Percentiles rank a stretch among this genome's conserved stretches.
These are phyloP conservation scores for Lepidotrigona ventralis DNA, from an alignment of 1,140 invertebrate species.

Conservation along the genomic window DNA sequence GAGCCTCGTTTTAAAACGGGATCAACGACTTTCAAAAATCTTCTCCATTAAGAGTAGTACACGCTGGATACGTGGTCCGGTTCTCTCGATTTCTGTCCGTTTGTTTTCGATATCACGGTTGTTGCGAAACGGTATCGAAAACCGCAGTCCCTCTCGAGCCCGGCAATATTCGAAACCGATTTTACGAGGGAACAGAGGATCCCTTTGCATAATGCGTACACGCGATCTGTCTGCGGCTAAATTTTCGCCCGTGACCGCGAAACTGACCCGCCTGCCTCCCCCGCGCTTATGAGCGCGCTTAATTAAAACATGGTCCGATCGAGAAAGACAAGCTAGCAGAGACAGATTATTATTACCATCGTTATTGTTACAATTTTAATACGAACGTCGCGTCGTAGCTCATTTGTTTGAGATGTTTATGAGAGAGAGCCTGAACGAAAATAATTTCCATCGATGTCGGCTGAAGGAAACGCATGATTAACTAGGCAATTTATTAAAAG, in stretches of 20 bases:
- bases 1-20: neutral
- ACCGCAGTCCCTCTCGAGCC: neutral
- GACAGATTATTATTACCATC: neutral
- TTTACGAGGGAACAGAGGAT: neutral
- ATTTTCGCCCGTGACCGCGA: neutral
- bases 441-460: neutral
- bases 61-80: neutral
- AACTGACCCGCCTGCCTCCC: neutral
- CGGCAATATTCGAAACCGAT: conserved; percentile 14
- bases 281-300: neutral
- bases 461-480: conserved; percentile 15
- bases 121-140: neutral
- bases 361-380: conserved; percentile 6
- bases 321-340: neutral
- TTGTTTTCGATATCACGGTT: neutral
- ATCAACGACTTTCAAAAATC: neutral
- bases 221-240: neutral
- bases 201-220: conserved; percentile 1
- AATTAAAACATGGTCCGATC: neutral
- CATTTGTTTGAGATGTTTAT: neutral
- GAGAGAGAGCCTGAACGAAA: neutral
- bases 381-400: neutral
- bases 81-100: neutral
- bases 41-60: neutral
- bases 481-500: neutral